Conservation (phyloP, 2,113 vertebrate species). For the Nansenia antarctica region DNA sequence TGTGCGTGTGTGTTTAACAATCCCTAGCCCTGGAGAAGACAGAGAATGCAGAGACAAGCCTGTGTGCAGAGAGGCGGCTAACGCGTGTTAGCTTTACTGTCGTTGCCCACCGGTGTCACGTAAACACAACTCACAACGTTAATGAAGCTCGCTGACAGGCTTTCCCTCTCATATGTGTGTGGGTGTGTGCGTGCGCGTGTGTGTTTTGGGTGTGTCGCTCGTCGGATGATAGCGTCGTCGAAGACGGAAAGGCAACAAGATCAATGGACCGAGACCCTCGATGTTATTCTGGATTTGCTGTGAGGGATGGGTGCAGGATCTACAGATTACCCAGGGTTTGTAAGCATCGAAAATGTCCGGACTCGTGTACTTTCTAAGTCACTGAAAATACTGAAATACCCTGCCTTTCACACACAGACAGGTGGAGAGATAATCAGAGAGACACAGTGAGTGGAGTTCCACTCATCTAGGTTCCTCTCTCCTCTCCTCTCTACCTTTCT, state of each 20-base stretch:
- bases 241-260: neutral
- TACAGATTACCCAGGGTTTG: no score
- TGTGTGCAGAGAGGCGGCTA: slow-evolving; percentile 24
- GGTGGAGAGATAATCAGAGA: neutral
- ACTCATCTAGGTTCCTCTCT: neutral
- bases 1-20: slow-evolving; percentile 25
- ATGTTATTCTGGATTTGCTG: neutral
- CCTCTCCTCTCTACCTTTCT: neutral
- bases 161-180: slow-evolving; percentile 7
- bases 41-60: slow-evolving; percentile 7
- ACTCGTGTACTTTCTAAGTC: no score
- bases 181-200: neutral
- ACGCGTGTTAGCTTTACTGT: slow-evolving; percentile 10
- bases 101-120: slow-evolving; percentile 25
- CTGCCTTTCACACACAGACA: neutral
- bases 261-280: neutral
- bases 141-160: slow-evolving; percentile 14
- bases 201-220: neutral
- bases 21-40: slow-evolving; percentile 25
- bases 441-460: no score
- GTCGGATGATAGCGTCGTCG: neutral
- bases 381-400: neutral
- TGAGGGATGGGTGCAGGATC: neutral
- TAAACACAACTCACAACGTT: slow-evolving; percentile 26
- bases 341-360: no score